Evolutionary conservation across 2,113 vertebrate genomes (phyloP).

Genomic region (Falco punctatus): DNA sequence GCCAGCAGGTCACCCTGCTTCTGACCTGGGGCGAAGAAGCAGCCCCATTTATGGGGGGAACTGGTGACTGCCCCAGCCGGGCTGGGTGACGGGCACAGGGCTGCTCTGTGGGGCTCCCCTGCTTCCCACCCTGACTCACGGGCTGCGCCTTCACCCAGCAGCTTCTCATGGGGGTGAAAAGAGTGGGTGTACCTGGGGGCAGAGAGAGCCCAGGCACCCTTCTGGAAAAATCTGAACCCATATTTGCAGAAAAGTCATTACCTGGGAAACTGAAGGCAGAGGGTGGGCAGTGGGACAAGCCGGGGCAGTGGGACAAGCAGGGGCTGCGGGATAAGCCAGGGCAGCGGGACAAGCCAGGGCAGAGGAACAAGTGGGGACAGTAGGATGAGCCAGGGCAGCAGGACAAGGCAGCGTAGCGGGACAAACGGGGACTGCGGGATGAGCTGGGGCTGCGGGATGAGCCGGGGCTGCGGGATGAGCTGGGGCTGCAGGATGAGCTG

Average conservation of each 20-base stretch:
- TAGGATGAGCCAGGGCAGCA: too few species aligned
- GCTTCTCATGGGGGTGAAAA: rapidly evolving
- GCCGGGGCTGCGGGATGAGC: too few species aligned
- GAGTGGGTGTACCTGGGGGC: not conserved
- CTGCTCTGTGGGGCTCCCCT: not conserved
- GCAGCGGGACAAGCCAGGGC: too few species aligned
- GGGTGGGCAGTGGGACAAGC: not conserved
- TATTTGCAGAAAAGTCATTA: not conserved
- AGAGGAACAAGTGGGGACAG: too few species aligned
- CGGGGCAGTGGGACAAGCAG: too few species aligned
- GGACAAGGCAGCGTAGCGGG: too few species aligned
- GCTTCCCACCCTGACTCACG: not conserved
- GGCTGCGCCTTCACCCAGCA: not conserved
- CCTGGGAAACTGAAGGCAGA: not conserved
- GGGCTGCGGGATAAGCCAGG: rapidly evolving
- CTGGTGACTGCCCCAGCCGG: rapidly evolving
- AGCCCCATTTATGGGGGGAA: not conserved
- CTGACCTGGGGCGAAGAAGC: not conserved
- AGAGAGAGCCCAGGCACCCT: not conserved
- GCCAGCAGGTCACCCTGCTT: not conserved
- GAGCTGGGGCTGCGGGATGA: not conserved
- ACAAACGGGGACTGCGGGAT: too few species aligned
- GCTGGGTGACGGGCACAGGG: rapidly evolving
- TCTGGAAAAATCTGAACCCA: not conserved
- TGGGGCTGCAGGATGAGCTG: too few species aligned